phyloP scores from a whole-genome alignment of 1,140 invertebrate species.

The Drosophila kikkawai region DNA sequence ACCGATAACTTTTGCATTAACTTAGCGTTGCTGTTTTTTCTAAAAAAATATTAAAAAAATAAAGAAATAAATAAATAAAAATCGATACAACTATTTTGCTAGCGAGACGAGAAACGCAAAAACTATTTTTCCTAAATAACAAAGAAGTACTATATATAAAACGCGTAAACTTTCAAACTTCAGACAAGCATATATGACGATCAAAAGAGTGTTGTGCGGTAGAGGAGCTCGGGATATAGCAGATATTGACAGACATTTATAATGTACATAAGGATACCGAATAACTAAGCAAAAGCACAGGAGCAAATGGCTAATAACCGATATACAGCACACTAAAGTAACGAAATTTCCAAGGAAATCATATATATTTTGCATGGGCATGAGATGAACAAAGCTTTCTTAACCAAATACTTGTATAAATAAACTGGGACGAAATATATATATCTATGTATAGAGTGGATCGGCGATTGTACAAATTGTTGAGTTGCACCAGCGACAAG shows the following conservation, averaged over 20 bases:
- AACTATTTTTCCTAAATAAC: constrained; percentile 70
- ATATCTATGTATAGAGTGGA: constrained; percentile 39
- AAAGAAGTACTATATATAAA: constrained; percentile 27
- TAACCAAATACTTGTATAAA: constrained; percentile 51
- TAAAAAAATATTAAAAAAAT: constrained; percentile 8
- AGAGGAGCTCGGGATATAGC: constrained; percentile 30
- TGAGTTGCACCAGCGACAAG: constrained; percentile 53
- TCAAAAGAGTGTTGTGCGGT: constrained; percentile 67
- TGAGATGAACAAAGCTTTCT: constrained; percentile 45
- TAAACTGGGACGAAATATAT: constrained; percentile 43
- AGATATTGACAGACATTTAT: constrained; percentile 31
- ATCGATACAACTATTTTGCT: constrained; percentile 66
- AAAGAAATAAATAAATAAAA: constrained; percentile 16
- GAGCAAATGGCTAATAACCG: constrained; percentile 29
- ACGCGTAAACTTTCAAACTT: constrained; percentile 47
- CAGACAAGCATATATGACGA: constrained; percentile 66
- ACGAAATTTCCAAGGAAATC: constrained; percentile 17
- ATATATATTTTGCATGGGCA: constrained; percentile 51
- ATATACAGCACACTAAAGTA: constrained; percentile 27
- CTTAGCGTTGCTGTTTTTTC: constrained; percentile 63
- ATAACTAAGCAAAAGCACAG: constrained; percentile 33
- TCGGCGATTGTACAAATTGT: constrained; percentile 65
- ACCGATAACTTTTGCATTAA: constrained; percentile 48
- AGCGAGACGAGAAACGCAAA: constrained; percentile 36
- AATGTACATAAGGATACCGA: constrained; percentile 43